phyloP scores from a whole-genome alignment of 2,113 vertebrate species.

The Ailuropoda melanoleuca region DNA sequence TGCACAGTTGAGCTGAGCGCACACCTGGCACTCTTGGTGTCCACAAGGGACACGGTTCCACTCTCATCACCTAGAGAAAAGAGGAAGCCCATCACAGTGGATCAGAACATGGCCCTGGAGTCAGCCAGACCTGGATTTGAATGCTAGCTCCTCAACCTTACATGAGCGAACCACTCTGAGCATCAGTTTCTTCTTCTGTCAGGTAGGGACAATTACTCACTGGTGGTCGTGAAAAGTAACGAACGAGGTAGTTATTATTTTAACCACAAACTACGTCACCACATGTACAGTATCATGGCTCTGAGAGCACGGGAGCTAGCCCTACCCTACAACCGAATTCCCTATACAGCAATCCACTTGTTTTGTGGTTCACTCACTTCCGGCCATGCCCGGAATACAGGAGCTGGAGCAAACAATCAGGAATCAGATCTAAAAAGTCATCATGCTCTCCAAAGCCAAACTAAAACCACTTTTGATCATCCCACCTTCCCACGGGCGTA shows the following conservation, averaged over 20 bases:
- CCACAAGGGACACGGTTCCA: constrained; percentile 90
- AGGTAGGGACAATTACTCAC: neutral
- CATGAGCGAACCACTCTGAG: neutral
- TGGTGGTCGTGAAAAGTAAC: neutral
- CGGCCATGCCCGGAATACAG: neutral
- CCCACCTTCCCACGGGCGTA: neutral
- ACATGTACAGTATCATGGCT: neutral
- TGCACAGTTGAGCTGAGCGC: constrained; percentile 85
- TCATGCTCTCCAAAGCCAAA: neutral
- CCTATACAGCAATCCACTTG: neutral
- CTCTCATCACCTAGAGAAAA: constrained; percentile 90
- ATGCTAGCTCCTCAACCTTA: neutral
- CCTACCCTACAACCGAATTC: neutral
- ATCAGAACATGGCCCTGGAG: neutral
- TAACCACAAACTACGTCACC: neutral
- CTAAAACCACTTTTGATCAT: neutral
- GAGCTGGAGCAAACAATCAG: neutral
- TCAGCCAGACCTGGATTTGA: neutral
- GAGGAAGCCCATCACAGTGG: neutral
- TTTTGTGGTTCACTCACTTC: neutral
- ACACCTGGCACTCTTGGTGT: constrained; percentile 86
- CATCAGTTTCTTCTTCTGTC: neutral
- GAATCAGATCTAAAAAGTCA: neutral
- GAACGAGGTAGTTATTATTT: neutral
- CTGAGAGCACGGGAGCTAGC: rapidly evolving